Evolutionary conservation across 53 echinoderm and acorn worm species (phyloP).

Genomic region (Henricia sp.): DNA sequence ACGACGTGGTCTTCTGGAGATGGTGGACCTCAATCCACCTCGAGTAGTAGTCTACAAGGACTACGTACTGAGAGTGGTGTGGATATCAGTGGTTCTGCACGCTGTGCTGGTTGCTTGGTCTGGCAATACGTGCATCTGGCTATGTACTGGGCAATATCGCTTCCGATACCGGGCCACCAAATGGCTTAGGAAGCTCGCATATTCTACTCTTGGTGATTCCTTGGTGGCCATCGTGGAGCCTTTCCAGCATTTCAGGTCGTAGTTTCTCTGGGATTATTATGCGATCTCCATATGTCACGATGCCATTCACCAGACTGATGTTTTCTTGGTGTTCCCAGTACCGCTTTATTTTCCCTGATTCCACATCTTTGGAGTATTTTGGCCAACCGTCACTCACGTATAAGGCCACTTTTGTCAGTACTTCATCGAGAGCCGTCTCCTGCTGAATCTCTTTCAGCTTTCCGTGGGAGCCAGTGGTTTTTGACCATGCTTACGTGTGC

Average conservation of each 20-base stretch:
- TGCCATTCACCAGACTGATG: slow-evolving; percentile 36
- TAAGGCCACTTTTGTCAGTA: not conserved
- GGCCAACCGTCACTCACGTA: slow-evolving; percentile 37
- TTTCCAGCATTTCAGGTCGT: not conserved
- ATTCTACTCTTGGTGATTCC: slow-evolving; percentile 14
- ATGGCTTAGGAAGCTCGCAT: slow-evolving; percentile 37
- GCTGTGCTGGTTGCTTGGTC: slow-evolving; percentile 28
- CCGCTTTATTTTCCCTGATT: not conserved
- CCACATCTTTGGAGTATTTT: slow-evolving; percentile 33
- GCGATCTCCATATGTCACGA: slow-evolving; percentile 61
- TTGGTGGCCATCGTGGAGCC: slow-evolving; percentile 8
- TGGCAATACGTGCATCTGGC: slow-evolving; percentile 1
- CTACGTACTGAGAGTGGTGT: slow-evolving; percentile 26
- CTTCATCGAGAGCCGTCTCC: slow-evolving; percentile 4
- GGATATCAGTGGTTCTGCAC: slow-evolving; percentile 40
- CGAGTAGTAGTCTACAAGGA: not conserved
- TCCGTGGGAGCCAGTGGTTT: slow-evolving; percentile 30
- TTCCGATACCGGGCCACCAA: slow-evolving; percentile 52
- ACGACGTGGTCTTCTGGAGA: slow-evolving; percentile 22
- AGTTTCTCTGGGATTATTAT: slow-evolving; percentile 34
- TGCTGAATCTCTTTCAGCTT: slow-evolving; percentile 17
- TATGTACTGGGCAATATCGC: slow-evolving; percentile 22
- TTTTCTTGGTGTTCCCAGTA: slow-evolving; percentile 46
- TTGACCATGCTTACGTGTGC: slow-evolving; percentile 29
- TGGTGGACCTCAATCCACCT: slow-evolving; percentile 45